Conservation (phyloP, 2,888 invertebrate genomes). For the Drosophila quinaria region DNA sequence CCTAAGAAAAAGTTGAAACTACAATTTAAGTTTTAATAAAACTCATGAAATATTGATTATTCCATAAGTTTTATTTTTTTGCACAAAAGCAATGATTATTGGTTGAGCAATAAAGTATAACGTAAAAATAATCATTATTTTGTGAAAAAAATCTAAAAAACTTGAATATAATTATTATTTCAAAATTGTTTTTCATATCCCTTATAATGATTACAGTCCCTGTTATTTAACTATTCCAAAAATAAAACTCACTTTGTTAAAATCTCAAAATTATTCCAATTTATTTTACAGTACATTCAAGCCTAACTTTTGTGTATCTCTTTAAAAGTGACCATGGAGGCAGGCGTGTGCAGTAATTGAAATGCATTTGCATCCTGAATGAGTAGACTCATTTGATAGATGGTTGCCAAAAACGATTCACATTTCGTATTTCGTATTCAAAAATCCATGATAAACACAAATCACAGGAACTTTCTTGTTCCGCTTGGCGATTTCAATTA, state of each 20-base stretch:
- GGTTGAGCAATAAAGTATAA: no score
- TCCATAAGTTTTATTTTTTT: no score
- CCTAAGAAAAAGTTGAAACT: no score
- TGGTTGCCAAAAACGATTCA: constrained; percentile 17
- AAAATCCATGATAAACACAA: constrained; percentile 14
- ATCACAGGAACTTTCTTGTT: constrained; percentile 10
- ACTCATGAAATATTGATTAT: no score
- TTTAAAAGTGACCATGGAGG: constrained; percentile 14
- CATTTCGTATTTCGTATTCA: constrained; percentile 7
- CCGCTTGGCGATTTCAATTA: constrained; percentile 20
- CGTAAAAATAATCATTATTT: no score
- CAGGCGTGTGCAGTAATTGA: background rate
- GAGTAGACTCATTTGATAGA: constrained; percentile 8
- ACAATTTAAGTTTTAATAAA: no score
- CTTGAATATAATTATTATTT: no score
- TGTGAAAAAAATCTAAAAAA: no score
- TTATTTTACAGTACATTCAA: background rate
- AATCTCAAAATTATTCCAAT: background rate
- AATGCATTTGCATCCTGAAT: constrained; percentile 4
- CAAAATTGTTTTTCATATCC: no score
- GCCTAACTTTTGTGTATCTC: background rate
- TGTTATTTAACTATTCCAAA: no score
- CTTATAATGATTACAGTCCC: no score
- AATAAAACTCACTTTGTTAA: background rate
- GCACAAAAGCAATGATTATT: no score